phyloP scores from a whole-genome alignment of 2,797 vertebrate genomes.

The Pelobates cultripes region DNA sequence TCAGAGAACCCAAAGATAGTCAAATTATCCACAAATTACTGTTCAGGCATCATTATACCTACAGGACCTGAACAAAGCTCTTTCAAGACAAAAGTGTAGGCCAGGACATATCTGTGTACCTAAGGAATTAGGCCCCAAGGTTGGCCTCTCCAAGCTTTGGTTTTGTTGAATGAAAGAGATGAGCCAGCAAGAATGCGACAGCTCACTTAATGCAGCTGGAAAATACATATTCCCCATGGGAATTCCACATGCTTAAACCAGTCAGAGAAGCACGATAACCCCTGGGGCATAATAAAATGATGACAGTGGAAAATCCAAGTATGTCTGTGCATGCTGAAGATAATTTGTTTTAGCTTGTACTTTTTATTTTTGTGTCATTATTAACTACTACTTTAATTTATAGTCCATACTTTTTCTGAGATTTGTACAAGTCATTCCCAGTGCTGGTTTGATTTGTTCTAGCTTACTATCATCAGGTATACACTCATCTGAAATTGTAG shows the following conservation, averaged over 20 bases:
- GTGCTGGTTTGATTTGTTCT: no score
- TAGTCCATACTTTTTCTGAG: no score
- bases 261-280: conserved; percentile 7
- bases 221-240: neutral
- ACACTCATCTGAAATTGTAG: no score
- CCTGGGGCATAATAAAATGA: neutral
- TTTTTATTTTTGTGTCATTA: no score
- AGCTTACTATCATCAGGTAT: no score
- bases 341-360: no score
- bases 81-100: neutral
- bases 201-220: neutral
- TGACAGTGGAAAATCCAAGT: conserved; percentile 32
- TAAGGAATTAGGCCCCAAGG: conserved; percentile 13
- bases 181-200: conserved; percentile 26
- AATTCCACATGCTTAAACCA: conserved; percentile 23
- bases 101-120: conserved; percentile 18
- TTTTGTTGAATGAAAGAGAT: neutral
- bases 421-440: no score
- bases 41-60: neutral
- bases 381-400: no score
- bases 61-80: conserved; percentile 8
- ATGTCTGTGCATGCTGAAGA: neutral
- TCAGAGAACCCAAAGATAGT: no score
- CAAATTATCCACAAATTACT: neutral
- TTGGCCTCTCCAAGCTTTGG: conserved; percentile 1